Evolutionary conservation across 1,140 invertebrate genomes (phyloP).

Genomic region (Daktulosphaira vitifoliae): DNA sequence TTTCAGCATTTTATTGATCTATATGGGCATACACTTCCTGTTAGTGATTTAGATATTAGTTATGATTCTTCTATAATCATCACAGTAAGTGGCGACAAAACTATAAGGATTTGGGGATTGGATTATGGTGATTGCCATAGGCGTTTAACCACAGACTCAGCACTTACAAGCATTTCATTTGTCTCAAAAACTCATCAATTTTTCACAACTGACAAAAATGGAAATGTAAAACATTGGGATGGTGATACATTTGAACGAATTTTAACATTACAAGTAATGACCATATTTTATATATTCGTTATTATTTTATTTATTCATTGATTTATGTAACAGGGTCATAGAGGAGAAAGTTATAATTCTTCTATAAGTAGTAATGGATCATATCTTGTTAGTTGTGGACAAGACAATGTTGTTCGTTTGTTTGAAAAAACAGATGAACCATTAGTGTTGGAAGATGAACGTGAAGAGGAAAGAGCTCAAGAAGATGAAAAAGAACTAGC

Average conservation of each 20-base stretch:
- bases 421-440: conserved; percentile 82
- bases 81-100: conserved; percentile 90
- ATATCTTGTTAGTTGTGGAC: conserved; percentile 71
- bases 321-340: conserved; percentile 69
- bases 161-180: conserved; percentile 80
- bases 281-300: neutral
- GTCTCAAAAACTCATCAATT: conserved; percentile 86
- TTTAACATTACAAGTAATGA: conserved; percentile 67
- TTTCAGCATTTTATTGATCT: conserved; percentile 85
- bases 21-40: conserved; percentile 94
- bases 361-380: conserved; percentile 72
- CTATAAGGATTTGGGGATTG: conserved; percentile 96
- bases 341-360: conserved; percentile 66
- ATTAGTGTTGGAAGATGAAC: conserved; percentile 83
- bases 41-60: conserved; percentile 88
- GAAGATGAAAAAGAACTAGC: conserved; percentile 59
- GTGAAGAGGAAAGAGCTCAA: conserved; percentile 71
- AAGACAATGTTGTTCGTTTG: conserved; percentile 79
- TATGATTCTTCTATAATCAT: conserved; percentile 81
- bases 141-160: conserved; percentile 83
- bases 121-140: conserved; percentile 96
- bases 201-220: conserved; percentile 88
- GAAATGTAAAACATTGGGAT: conserved; percentile 94
- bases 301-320: neutral
- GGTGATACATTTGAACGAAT: conserved; percentile 88